These are phyloP conservation scores for Nebria salina DNA, from an alignment of 2,888 invertebrate species.

Conservation along the genomic window DNA sequence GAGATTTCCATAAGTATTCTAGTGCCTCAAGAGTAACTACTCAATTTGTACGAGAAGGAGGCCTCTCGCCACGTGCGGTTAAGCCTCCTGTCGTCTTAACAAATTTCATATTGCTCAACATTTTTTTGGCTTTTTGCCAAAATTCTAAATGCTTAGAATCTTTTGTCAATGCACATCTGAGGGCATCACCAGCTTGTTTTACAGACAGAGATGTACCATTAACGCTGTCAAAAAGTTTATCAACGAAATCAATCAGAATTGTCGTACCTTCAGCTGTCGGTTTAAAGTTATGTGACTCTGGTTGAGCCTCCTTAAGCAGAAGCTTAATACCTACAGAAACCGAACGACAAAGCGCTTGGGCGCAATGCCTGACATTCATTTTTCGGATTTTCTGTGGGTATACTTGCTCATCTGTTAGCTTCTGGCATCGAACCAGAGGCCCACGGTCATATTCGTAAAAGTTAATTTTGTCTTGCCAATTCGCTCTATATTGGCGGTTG, in stretches of 20 bases:
- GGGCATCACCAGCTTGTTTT: background rate
- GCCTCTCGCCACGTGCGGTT: background rate
- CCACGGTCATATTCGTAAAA: background rate
- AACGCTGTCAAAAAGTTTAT: background rate
- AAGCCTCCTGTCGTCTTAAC: background rate
- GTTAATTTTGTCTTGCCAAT: conserved; percentile 48
- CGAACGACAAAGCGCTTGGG: background rate
- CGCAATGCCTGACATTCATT: background rate
- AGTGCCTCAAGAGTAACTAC: no score
- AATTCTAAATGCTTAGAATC: background rate
- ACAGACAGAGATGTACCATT: no score
- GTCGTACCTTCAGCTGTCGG: background rate
- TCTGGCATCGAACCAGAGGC: background rate
- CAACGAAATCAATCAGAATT: background rate
- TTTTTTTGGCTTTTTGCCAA: conserved; percentile 1
- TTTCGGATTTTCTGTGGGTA: background rate
- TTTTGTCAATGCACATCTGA: background rate
- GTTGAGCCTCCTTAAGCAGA: background rate
- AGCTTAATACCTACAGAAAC: background rate
- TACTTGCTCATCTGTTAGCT: background rate
- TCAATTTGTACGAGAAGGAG: background rate
- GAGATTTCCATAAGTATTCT: no score
- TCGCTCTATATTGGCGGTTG: no score
- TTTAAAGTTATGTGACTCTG: background rate
- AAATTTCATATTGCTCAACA: background rate